Conservation (phyloP, 2,888 invertebrate genomes). For the Leptinotarsa juncta region DNA sequence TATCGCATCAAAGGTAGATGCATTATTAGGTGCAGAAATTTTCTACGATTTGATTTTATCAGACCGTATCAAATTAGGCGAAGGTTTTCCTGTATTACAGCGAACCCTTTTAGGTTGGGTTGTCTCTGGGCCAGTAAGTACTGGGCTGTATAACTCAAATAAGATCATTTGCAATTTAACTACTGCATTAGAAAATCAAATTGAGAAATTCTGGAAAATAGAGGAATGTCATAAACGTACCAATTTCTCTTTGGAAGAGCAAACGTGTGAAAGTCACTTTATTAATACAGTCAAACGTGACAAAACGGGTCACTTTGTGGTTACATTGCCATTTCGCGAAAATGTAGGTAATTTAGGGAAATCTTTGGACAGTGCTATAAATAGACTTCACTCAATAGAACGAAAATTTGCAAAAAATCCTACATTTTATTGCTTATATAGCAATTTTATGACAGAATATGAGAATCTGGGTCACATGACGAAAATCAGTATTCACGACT, state of each 20-base stretch:
- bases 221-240: not conserved
- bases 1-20: constrained; percentile 7
- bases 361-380: not conserved
- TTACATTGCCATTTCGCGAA: not conserved
- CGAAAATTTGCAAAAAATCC: constrained; percentile 27
- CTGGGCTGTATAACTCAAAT: not conserved
- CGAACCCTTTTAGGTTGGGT: not conserved
- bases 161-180: not conserved
- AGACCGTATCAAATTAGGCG: not conserved
- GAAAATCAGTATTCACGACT: constrained; percentile 14
- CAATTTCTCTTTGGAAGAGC: not conserved
- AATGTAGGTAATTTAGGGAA: not conserved
- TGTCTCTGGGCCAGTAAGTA: not conserved
- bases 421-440: constrained; percentile 11
- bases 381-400: constrained; percentile 1
- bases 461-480: constrained; percentile 47
- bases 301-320: constrained; percentile 1
- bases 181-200: not conserved
- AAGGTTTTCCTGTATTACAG: not conserved
- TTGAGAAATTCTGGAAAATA: constrained; percentile 10
- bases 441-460: constrained; percentile 21
- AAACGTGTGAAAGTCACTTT: constrained; percentile 1
- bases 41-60: not conserved
- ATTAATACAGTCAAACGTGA: not conserved
- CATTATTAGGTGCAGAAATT: too few species aligned